Base-by-base conservation (phyloP, 2,113 vertebrate genomes). In the Microtus oregoni region DNA sequence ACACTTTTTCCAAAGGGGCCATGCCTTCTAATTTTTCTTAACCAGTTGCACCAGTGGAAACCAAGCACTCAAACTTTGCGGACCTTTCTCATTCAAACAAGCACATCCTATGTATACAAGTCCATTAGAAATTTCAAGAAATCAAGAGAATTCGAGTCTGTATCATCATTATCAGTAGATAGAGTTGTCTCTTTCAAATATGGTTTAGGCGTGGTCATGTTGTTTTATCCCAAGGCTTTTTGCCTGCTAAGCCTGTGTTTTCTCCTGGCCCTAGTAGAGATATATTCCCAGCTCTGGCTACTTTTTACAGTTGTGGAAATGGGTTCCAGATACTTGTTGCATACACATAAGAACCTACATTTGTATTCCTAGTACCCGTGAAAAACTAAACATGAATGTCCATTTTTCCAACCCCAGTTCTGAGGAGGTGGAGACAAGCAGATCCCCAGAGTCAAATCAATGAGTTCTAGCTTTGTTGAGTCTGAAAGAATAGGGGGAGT, bases 251-350 rank as follows among this genome's bases (percentile, higher is more conserved):
- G 28, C 5, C 5, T 61, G 9, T 41, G 3, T 35, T 92, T 2
- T 35, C 24, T 13, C 38, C 30, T 22, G 12, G 55, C 4, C 13
- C 19, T 90, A 65, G 58, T 32, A 65, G 20, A 90, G 5, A 44
- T 17, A 9, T 8, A 6, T 1, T 4, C 11, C 70, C 7, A 58
- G 19, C n/a, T 8, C 4, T 38, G 55, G 17, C 0, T 32, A 82
- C 8, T 35, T 90, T 79, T 58, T 38, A 72, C 0, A 70, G 65
- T 11, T 52, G 19, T 67, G 41, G 44, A 50, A 32, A 86, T 86
- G 65, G 85, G 20, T 12, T 12, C 22, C 65, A 70, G 41, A 24
- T 52, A 50, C 5, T 50, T 68, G 65, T 7, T 22, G 32, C 65
- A 70, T 6, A 22, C 3, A 7, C 44, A 50, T 35, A n/a, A 35